Evolutionary conservation across 2,888 invertebrate genomes (phyloP).

Genomic region (Diplolepis rosae): DNA sequence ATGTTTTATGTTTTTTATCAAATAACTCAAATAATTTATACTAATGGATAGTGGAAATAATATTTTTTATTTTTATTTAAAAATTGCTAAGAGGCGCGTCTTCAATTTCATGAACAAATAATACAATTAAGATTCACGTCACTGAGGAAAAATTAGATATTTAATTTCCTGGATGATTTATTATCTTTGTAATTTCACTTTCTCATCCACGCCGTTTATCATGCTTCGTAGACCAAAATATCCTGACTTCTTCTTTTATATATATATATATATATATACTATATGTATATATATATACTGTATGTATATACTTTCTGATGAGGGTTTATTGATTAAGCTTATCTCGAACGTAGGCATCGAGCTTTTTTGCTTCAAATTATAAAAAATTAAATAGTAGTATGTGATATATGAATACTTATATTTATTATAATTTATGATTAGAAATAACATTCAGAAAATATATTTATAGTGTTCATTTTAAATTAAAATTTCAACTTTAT

Average conservation of each 20-base stretch:
- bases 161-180: conserved; percentile 24
- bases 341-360: not conserved
- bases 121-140: conserved; percentile 13
- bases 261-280: too few relatives aligned
- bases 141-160: conserved; percentile 14
- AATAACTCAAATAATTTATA: not conserved
- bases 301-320: not conserved
- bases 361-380: too few relatives aligned
- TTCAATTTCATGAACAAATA: conserved; percentile 4
- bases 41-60: not conserved
- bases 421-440: too few relatives aligned
- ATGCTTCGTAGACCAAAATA: conserved; percentile 15
- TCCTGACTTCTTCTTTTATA: conserved; percentile 12
- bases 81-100: not conserved
- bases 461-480: too few relatives aligned
- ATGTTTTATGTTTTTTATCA: too few relatives aligned
- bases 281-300: too few relatives aligned
- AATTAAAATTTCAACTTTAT: too few relatives aligned
- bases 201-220: conserved; percentile 24
- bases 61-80: not conserved
- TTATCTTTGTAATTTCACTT: conserved; percentile 20
- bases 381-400: too few relatives aligned
- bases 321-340: not conserved
- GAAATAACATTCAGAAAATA: too few relatives aligned
- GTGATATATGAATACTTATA: too few relatives aligned